A percentile compares a stretch with the other conserved stretches of the same genome.
Conservation (phyloP, 2,113 vertebrate species). For the Myrmecobius fasciatus region DNA sequence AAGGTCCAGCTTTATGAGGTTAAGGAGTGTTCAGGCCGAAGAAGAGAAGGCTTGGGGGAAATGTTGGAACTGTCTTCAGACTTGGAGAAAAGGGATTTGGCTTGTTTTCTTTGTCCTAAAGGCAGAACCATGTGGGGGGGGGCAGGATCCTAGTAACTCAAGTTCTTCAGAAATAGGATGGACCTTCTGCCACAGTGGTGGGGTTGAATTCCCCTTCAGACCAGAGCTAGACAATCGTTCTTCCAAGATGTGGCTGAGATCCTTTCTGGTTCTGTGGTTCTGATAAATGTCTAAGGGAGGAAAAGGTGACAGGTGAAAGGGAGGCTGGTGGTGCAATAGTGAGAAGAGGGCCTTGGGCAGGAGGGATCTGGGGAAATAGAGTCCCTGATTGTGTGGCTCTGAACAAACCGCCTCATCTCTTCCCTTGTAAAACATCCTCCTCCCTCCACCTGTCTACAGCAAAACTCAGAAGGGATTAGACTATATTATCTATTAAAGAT, state of each 20-base stretch:
- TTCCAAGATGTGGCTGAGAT: not conserved
- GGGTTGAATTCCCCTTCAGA: not conserved
- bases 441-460: not conserved
- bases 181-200: accelerated
- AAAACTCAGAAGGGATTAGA: not conserved
- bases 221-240: not conserved
- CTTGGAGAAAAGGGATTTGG: not conserved
- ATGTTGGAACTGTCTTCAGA: not conserved
- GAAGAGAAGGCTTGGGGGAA: not conserved
- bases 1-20: not conserved
- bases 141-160: not conserved
- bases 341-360: not conserved
- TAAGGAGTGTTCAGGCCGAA: not conserved
- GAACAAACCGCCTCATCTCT: not conserved
- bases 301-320: not conserved
- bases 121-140: not conserved
- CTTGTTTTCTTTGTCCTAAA: not conserved
- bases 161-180: not conserved
- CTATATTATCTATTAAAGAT: too few relatives aligned
- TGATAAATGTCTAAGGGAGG: not conserved
- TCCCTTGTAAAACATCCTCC: too few relatives aligned
- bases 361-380: not conserved
- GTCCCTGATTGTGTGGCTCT: not conserved
- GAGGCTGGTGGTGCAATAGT: not conserved
- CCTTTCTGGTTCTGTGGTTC: not conserved